Base-by-base conservation (phyloP, 1,140 invertebrate genomes). In the Drosophila teissieri region DNA sequence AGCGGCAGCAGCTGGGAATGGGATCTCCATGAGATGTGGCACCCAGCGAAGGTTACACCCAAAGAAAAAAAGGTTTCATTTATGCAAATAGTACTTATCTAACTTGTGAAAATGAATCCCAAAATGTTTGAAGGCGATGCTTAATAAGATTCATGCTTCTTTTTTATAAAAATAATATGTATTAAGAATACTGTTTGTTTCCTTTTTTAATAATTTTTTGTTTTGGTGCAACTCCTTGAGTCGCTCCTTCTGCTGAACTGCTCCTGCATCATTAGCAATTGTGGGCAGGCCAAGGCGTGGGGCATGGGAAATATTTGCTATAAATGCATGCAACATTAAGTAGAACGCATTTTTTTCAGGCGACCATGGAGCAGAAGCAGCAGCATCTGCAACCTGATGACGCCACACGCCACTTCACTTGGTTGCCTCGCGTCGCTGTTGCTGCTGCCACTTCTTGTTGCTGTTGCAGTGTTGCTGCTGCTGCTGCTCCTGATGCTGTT, bases 261-360 rank as follows among this genome's bases (percentile, higher is more conserved):
- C 80, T 73, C 62, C 67, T 70, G 80, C 84, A 89, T 89, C 84
- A 89, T 89, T 89, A 89, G 84, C 84, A 89, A 80, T 88, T 76
- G 81, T 80, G 81, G 81, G 81, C 80, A 68, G 83, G 74, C 61
- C 54, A 56, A 73, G 70, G 63, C 75, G 79, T 79, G 78, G 68
- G 73, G 76, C 84, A 80, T 89, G 84, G 77, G 84, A 89, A 89
- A 90, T 89, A 89, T 89, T 89, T 89, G 84, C 84, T 90, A 89
- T 89, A 89, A 89, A 84, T 89, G 85, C 84, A 89, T 89, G 80
- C 84, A 89, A 89, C 84, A 89, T 89, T 89, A 89, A 89, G 80
- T 89, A 89, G 84, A 88, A 89, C 84, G 84, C 84, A 88, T 88
- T 89, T 85, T 88, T 89, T 76, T 22, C 60, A 55, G 58, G 54